phyloP scores from a whole-genome alignment of 1,140 invertebrate genomes.

The Trichonephila clavipes region DNA sequence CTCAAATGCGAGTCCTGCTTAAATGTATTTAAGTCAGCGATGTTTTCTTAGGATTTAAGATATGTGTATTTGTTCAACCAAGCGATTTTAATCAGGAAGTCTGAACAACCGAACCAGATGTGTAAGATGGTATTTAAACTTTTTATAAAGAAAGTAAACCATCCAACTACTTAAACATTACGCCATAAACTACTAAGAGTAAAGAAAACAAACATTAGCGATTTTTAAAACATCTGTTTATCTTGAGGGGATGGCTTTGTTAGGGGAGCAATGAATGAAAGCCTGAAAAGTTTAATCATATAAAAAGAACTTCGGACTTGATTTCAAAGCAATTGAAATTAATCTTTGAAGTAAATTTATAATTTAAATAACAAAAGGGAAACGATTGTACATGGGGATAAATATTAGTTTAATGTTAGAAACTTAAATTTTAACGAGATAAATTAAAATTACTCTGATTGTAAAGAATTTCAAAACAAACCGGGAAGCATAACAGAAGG shows the following conservation, averaged over 20 bases:
- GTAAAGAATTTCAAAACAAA: too few species aligned
- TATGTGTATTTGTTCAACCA: constrained; percentile 23
- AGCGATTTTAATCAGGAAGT: background rate
- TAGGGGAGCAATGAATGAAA: background rate
- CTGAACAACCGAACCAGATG: constrained; percentile 1
- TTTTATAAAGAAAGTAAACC: background rate
- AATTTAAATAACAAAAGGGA: background rate
- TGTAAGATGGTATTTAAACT: background rate
- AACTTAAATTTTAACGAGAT: too few species aligned
- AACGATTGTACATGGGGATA: background rate
- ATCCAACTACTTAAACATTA: background rate
- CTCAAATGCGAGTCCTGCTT: background rate
- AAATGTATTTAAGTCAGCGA: background rate
- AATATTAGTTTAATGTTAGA: too few species aligned
- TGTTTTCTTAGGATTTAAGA: constrained; percentile 6
- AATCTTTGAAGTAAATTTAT: too few species aligned
- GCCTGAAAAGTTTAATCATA: background rate
- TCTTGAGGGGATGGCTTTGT: background rate
- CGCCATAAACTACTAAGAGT: too few species aligned
- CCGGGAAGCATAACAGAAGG: too few species aligned
- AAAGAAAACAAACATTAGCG: background rate
- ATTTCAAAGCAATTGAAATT: background rate
- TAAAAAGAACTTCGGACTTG: background rate
- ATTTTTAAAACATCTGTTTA: constrained; percentile 4
- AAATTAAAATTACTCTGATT: too few species aligned